Conservation (phyloP, 2,113 vertebrate species). For the Gobiocypris rarus region DNA sequence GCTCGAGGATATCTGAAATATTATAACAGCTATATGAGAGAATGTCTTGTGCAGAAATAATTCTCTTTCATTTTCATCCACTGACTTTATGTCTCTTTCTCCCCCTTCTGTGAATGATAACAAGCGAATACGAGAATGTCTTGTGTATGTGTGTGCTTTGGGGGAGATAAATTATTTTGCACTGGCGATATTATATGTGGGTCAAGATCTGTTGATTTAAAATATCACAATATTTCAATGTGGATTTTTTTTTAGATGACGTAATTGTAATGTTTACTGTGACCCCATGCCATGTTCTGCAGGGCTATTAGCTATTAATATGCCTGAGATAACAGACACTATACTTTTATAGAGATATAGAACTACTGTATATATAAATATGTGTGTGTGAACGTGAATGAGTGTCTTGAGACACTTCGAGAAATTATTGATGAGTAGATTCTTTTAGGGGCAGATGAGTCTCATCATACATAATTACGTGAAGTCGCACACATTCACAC, state of each 20-base stretch:
- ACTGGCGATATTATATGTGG: neutral
- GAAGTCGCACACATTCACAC: neutral
- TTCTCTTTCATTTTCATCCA: conserved; percentile 22
- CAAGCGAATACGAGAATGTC: neutral
- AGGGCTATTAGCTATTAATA: conserved; percentile 8
- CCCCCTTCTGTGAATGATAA: neutral
- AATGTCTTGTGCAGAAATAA: conserved; percentile 34
- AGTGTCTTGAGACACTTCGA: neutral
- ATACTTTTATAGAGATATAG: neutral
- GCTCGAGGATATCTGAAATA: conserved; percentile 29
- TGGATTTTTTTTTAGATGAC: neutral
- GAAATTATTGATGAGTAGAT: conserved; percentile 37
- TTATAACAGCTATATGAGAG: conserved; percentile 23
- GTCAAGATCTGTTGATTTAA: conserved; percentile 20
- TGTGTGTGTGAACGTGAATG: conserved; percentile 19
- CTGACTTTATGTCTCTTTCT: conserved; percentile 6
- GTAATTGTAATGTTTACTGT: conserved; percentile 15
- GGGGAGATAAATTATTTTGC: conserved; percentile 12
- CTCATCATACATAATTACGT: conserved; percentile 24
- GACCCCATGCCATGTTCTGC: neutral
- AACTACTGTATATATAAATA: neutral
- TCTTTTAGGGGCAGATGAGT: conserved; percentile 32
- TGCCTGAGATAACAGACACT: neutral
- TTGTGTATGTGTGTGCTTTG: neutral
- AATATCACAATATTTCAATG: neutral